Conservation (phyloP, 2,888 invertebrate genomes). For the Neria commutata region DNA sequence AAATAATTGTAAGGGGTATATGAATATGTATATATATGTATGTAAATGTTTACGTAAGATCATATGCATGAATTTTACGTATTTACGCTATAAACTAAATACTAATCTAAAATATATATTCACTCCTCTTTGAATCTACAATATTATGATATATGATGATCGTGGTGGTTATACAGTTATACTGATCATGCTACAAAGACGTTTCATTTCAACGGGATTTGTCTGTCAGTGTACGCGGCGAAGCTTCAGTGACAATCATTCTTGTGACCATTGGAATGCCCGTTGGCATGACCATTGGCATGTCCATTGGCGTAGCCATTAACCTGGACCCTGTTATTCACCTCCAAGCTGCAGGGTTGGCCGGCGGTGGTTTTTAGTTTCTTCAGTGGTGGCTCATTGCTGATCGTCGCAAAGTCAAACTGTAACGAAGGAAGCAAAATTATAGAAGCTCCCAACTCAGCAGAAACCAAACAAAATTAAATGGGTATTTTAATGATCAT, state of each 20-base stretch:
- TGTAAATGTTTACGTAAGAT: no score
- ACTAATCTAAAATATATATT: not conserved
- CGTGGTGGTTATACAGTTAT: no score
- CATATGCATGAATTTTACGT: not conserved
- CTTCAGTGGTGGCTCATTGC: conserved; percentile 51
- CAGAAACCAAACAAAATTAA: not conserved
- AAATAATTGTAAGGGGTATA: no score
- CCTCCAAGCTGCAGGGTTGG: conserved; percentile 36
- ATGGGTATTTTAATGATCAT: not conserved
- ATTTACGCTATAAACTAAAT: not conserved
- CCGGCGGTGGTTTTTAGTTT: conserved; percentile 42
- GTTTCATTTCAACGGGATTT: no score
- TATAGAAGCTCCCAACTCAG: not conserved
- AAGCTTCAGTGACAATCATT: conserved; percentile 17
- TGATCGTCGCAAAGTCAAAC: conserved; percentile 56
- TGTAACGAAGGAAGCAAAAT: no score
- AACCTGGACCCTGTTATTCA: conserved; percentile 37
- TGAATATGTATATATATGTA: no score
- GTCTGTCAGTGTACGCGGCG: no score
- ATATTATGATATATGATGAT: no score
- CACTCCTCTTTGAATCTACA: not conserved
- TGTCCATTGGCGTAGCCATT: conserved; percentile 33
- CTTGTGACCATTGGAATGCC: conserved; percentile 26
- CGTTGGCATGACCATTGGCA: conserved; percentile 32
- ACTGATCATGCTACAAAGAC: no score